These are phyloP conservation scores for Lasioglossum zephyrum DNA, from an alignment of 2,888 invertebrate species.

Conservation along the genomic window DNA sequence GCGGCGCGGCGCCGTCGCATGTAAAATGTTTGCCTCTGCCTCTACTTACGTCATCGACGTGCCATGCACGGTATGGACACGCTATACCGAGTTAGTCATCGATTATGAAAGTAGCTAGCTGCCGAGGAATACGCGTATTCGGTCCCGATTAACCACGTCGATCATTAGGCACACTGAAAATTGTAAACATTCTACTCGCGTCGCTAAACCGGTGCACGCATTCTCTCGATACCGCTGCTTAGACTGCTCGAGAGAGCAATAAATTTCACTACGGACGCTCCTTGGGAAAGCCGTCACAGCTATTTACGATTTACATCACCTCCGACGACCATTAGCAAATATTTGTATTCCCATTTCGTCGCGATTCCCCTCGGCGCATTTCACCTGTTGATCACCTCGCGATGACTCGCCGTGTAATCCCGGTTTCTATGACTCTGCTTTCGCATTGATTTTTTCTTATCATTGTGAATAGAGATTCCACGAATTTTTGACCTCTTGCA, in stretches of 20 bases:
- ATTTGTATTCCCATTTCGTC: slow-evolving; percentile 43
- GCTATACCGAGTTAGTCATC: slow-evolving; percentile 78
- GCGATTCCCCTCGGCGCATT: slow-evolving; percentile 27
- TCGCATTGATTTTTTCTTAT: neutral
- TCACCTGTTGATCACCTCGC: slow-evolving; percentile 42
- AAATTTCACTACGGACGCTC: slow-evolving; percentile 20
- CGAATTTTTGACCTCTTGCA: neutral
- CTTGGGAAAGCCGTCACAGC: slow-evolving; percentile 27
- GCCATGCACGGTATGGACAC: slow-evolving; percentile 80
- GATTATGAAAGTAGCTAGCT: slow-evolving; percentile 70
- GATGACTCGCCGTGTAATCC: slow-evolving; percentile 14
- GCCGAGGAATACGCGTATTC: slow-evolving; percentile 23
- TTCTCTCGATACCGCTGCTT: neutral
- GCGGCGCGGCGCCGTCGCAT: slow-evolving; percentile 54
- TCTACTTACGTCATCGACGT: slow-evolving; percentile 79
- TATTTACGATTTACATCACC: slow-evolving; percentile 35
- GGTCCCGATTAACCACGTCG: slow-evolving; percentile 31
- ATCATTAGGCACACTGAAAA: slow-evolving; percentile 1
- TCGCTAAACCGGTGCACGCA: neutral
- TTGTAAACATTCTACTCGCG: neutral
- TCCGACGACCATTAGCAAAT: slow-evolving; percentile 40
- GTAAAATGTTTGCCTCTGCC: slow-evolving; percentile 33
- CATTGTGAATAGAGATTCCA: neutral
- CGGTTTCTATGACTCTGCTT: neutral
- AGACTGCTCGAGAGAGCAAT: neutral